Conservation (phyloP, 1,140 invertebrate genomes). For the Scaptomyza montana region DNA sequence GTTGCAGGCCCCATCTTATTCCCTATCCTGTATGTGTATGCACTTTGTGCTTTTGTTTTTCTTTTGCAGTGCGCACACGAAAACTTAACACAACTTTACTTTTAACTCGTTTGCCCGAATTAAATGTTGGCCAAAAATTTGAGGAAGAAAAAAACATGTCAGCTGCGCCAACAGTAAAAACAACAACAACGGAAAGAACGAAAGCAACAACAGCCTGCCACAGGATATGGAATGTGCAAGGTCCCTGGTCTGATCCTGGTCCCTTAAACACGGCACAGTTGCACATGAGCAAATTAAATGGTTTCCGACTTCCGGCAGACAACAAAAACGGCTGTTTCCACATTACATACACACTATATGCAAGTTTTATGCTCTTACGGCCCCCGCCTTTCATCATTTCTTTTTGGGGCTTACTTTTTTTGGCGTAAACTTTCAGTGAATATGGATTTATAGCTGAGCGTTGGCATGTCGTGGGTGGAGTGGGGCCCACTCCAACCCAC, state of each 20-base stretch:
- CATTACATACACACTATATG: conserved; percentile 57
- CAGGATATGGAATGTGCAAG: conserved; percentile 36
- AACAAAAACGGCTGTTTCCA: conserved; percentile 72
- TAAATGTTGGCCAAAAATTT: conserved; percentile 80
- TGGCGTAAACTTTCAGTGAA: conserved; percentile 56
- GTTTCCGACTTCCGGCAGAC: conserved; percentile 79
- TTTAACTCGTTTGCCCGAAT: conserved; percentile 80
- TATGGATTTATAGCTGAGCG: conserved; percentile 74
- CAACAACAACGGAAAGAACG: background rate
- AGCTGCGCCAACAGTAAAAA: conserved; percentile 62
- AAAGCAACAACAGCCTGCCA: conserved; percentile 22
- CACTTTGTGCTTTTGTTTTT: conserved; percentile 72
- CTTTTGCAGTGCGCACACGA: conserved; percentile 62
- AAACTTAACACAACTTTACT: conserved; percentile 82
- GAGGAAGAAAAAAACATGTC: conserved; percentile 65
- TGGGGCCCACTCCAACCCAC: conserved; percentile 8
- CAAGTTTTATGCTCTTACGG: conserved; percentile 69
- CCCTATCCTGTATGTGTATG: conserved; percentile 14
- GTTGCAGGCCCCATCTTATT: conserved; percentile 32
- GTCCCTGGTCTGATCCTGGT: conserved; percentile 17
- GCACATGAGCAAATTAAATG: conserved; percentile 81
- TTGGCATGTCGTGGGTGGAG: conserved; percentile 10
- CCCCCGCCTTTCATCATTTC: conserved; percentile 1
- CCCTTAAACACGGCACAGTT: conserved; percentile 55
- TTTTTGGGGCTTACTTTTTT: conserved; percentile 24